Percentiles rank a stretch among this genome's conserved stretches.
Evolutionary conservation across 2,797 vertebrate genomes (phyloP).

Genomic region (Tinamus major): DNA sequence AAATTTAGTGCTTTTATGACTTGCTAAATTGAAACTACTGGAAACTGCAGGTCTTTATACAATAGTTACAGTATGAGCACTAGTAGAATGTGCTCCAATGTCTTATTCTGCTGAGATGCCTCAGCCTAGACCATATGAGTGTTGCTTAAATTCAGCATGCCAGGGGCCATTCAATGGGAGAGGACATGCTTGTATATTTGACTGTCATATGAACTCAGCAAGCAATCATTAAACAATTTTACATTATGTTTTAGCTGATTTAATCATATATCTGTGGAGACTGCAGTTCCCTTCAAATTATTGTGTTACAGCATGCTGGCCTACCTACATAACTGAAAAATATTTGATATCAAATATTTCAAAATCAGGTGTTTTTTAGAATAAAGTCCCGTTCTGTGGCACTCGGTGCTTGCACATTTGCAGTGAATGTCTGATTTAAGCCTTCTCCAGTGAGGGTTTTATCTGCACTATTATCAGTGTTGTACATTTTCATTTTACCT

Average conservation of each 20-base stretch:
- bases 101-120: neutral
- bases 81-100: neutral
- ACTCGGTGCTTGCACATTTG: neutral
- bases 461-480: neutral
- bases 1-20: neutral
- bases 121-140: neutral
- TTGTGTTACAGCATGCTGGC: neutral
- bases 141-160: no score
- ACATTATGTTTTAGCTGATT: neutral
- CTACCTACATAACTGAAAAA: neutral
- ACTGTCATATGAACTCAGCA: neutral
- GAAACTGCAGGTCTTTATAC: neutral
- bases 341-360: neutral
- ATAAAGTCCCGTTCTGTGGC: neutral
- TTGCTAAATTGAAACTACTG: neutral
- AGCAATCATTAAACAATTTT: neutral
- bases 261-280: fast-evolving
- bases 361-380: neutral
- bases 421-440: neutral
- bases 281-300: neutral
- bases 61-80: neutral
- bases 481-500: neutral
- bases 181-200: neutral
- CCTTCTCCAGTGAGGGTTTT: neutral
- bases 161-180: neutral